Evolutionary conservation across 2,797 vertebrate species (phyloP).

Genomic region (Acrossocheilus fasciatus): DNA sequence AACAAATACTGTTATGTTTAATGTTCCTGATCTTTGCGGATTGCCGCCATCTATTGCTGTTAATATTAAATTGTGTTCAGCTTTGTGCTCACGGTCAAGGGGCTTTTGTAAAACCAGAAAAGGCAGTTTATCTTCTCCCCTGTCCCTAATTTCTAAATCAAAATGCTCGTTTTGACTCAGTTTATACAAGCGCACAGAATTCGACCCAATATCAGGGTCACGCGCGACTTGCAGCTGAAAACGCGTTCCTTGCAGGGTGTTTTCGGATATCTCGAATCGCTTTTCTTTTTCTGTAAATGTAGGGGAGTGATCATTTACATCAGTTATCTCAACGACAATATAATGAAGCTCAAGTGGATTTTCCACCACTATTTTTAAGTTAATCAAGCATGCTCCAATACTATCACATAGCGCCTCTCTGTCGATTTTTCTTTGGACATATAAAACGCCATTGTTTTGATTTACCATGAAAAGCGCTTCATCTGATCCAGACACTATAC

Average conservation of each 20-base stretch:
- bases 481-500: conserved; percentile 75
- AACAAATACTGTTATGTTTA: conserved; percentile 70
- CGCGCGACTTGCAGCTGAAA: conserved; percentile 59
- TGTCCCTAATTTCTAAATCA: conserved; percentile 62
- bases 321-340: conserved; percentile 75
- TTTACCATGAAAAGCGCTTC: conserved; percentile 67
- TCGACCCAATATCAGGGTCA: conserved; percentile 61
- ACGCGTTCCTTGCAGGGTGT: conserved; percentile 44
- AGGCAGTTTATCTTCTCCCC: conserved; percentile 67
- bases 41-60: conserved; percentile 78
- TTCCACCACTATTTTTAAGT: conserved; percentile 79
- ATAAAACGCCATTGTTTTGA: conserved; percentile 65
- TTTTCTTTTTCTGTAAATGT: conserved; percentile 67
- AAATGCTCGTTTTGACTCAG: conserved; percentile 62
- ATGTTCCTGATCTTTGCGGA: conserved; percentile 70
- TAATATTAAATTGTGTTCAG: conserved; percentile 62
- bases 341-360: conserved; percentile 81
- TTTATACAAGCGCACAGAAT: conserved; percentile 60
- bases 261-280: conserved; percentile 70
- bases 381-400: conserved; percentile 68
- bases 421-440: conserved; percentile 68
- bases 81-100: conserved; percentile 72
- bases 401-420: conserved; percentile 71
- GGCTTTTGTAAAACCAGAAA: conserved; percentile 72
- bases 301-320: conserved; percentile 75